Percentiles rank a stretch among this genome's conserved stretches.
These are phyloP conservation scores for Hemiprocne comata DNA, from an alignment of 2,113 vertebrate genomes.

Conservation along the genomic window DNA sequence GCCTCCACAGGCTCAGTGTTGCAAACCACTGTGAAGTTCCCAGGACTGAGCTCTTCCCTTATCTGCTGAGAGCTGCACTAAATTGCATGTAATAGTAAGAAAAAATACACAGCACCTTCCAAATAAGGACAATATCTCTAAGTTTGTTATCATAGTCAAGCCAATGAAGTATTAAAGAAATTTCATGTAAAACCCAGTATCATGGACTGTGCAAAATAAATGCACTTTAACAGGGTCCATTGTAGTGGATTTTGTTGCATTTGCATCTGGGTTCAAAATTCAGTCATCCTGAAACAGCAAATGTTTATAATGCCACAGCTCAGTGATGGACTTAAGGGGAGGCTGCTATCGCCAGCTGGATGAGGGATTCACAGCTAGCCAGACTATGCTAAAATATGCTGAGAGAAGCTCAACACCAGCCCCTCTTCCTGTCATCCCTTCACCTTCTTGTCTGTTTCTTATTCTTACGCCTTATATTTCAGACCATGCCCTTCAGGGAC, in stretches of 20 bases:
- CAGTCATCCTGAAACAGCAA: background rate
- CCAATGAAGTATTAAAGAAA: background rate
- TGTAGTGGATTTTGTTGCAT: background rate
- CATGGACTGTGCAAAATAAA: background rate
- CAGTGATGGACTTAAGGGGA: background rate
- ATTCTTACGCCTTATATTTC: background rate
- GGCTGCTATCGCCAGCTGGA: background rate
- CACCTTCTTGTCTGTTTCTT: background rate
- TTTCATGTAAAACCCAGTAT: background rate
- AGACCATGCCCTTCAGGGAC: background rate
- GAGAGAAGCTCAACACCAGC: conserved; percentile 1
- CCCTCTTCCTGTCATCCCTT: background rate
- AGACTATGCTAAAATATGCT: conserved; percentile 37
- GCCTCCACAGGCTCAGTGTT: background rate
- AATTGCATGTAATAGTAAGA: background rate
- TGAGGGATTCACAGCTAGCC: conserved; percentile 19
- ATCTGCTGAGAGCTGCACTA: background rate
- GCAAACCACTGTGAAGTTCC: background rate
- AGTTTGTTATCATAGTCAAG: background rate
- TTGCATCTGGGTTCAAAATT: background rate
- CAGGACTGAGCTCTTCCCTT: background rate
- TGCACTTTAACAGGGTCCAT: background rate
- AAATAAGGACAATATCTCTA: background rate
- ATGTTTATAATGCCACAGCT: background rate
- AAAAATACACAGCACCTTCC: background rate